Conservation (phyloP, 2,797 vertebrate species). For the Coluber constrictor region DNA sequence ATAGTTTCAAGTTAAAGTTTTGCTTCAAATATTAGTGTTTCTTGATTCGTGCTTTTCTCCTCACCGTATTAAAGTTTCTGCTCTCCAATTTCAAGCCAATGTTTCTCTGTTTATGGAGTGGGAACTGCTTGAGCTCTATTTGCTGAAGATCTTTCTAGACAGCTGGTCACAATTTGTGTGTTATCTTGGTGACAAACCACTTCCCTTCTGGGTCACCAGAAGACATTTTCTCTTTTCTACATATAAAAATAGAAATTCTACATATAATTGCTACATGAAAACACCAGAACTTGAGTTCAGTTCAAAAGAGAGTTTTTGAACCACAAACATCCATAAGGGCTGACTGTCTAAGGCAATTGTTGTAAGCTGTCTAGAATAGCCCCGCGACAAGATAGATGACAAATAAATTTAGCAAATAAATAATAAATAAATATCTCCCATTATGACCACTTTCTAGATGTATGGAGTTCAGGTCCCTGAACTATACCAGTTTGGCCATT, state of each 20-base stretch:
- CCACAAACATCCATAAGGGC: neutral
- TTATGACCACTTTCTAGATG: neutral
- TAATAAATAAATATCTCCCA: neutral
- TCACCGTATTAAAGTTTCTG: neutral
- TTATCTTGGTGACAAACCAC: neutral
- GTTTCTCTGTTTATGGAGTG: neutral
- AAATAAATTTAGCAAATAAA: neutral
- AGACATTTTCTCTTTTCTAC: neutral
- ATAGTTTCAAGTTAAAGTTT: neutral
- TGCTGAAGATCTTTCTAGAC: neutral
- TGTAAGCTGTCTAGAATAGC: neutral
- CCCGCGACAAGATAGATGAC: neutral
- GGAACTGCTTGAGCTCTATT: neutral
- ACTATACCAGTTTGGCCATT: neutral
- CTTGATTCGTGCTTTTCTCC: neutral
- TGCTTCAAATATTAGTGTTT: neutral
- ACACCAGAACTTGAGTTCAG: neutral
- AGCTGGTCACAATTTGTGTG: neutral
- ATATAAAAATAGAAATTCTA: neutral
- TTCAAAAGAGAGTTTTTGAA: neutral
- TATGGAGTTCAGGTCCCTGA: neutral
- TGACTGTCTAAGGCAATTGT: neutral
- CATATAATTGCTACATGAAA: neutral
- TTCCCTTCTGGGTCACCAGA: neutral
- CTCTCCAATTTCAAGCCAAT: neutral